Evolutionary conservation across 2,113 vertebrate genomes (phyloP).

Genomic region (Regulus satrapa): DNA sequence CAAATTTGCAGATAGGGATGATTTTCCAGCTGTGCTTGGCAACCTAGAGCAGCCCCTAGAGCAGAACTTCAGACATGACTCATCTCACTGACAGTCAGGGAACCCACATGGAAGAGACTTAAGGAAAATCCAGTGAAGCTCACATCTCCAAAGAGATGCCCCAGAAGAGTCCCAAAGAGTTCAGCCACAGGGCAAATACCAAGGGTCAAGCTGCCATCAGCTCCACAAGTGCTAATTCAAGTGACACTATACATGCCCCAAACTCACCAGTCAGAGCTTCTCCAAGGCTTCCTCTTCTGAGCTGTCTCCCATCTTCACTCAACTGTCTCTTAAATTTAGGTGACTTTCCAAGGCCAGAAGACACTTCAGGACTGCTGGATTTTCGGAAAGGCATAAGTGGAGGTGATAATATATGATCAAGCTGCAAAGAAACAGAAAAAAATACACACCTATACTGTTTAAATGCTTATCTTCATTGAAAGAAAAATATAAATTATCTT

Average conservation of each 20-base stretch:
- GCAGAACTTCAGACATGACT: neutral
- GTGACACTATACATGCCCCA: neutral
- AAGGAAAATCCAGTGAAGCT: neutral
- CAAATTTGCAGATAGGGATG: neutral
- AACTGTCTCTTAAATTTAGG: slow-evolving; percentile 84
- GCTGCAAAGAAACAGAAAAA: slow-evolving; percentile 69
- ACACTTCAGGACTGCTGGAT: slow-evolving; percentile 87
- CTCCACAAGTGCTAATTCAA: neutral
- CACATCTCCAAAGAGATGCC: too few relatives aligned
- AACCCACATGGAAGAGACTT: rapidly evolving
- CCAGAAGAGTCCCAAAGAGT: rapidly evolving
- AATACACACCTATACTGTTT: neutral
- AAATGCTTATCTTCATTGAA: neutral
- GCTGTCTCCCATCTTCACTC: slow-evolving; percentile 83
- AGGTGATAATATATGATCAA: slow-evolving; percentile 87
- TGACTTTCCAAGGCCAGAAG: slow-evolving; percentile 69
- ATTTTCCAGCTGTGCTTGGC: neutral
- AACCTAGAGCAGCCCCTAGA: neutral
- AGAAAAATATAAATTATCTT: neutral
- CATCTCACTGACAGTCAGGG: neutral
- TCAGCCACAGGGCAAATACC: neutral
- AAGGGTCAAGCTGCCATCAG: neutral
- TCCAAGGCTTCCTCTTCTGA: slow-evolving; percentile 90
- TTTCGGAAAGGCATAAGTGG: slow-evolving; percentile 81
- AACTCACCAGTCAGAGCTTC: slow-evolving; percentile 86